phyloP scores from a whole-genome alignment of 2,888 invertebrate genomes.

The Agrilus mali region DNA sequence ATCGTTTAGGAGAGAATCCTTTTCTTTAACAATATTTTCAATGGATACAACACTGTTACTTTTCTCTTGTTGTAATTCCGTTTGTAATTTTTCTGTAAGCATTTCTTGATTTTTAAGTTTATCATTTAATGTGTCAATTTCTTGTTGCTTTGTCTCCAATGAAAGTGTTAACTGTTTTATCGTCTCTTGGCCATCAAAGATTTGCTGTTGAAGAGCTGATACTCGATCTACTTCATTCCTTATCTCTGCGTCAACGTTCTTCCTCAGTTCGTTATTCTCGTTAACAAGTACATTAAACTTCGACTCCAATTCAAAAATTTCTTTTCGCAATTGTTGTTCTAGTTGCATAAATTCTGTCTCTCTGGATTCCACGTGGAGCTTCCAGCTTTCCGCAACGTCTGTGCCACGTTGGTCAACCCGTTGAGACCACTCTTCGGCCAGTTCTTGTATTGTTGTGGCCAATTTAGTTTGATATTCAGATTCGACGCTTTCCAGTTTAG shows the following conservation, averaged over 20 bases:
- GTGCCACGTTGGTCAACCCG: conserved; percentile 53
- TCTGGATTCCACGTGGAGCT: conserved; percentile 49
- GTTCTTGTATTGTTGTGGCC: conserved; percentile 15
- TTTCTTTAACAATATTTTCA: background rate
- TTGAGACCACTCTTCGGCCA: conserved; percentile 35
- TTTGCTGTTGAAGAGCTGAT: conserved; percentile 28
- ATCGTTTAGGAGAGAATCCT: conserved; percentile 1
- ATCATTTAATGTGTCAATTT: background rate
- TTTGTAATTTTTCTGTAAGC: conserved; percentile 3
- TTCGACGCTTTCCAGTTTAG: conserved; percentile 24
- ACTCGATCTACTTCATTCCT: conserved; percentile 29
- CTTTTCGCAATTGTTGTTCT: conserved; percentile 39
- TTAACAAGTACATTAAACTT: conserved; percentile 29
- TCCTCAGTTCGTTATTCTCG: conserved; percentile 32
- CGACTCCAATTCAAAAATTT: conserved; percentile 39
- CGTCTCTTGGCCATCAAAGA: conserved; percentile 23
- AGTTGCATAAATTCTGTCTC: conserved; percentile 46
- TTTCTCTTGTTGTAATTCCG: conserved; percentile 1
- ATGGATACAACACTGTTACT: background rate
- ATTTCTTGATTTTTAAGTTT: conserved; percentile 15
- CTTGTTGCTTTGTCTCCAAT: conserved; percentile 20
- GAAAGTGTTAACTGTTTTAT: conserved; percentile 22
- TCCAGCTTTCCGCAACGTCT: conserved; percentile 59
- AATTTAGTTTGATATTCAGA: conserved; percentile 29
- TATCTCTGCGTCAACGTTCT: conserved; percentile 31